A percentile compares a stretch with the other conserved stretches of the same genome.
These are phyloP conservation scores for Abramis brama DNA, from an alignment of 2,113 vertebrate genomes.

Conservation along the genomic window DNA sequence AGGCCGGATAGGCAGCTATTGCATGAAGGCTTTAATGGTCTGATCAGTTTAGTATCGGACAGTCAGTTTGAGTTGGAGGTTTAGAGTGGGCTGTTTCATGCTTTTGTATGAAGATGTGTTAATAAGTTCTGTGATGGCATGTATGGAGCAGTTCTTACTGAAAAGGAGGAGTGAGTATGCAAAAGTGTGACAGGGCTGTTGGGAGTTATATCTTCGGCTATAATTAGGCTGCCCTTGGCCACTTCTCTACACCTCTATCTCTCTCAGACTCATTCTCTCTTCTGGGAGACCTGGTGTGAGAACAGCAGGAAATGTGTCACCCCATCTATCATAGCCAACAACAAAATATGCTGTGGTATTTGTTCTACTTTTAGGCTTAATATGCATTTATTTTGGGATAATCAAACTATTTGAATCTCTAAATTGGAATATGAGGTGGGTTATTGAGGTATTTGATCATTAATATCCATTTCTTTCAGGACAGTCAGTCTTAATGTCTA, in stretches of 20 bases:
- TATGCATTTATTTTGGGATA: neutral
- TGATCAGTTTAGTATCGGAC: neutral
- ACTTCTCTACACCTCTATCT: conserved; percentile 24
- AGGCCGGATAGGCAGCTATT: neutral
- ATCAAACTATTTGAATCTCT: neutral
- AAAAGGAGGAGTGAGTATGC: neutral
- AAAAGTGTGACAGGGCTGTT: conserved; percentile 44
- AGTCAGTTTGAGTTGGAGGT: neutral
- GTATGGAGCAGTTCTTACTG: neutral
- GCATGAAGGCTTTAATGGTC: neutral
- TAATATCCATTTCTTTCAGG: neutral
- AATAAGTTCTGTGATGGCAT: neutral
- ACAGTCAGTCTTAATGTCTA: neutral
- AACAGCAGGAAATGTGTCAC: conserved; percentile 20
- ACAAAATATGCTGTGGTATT: neutral
- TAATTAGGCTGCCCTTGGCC: conserved; percentile 51
- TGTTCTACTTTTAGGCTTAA: neutral
- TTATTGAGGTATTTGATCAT: neutral
- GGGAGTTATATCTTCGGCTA: conserved; percentile 43
- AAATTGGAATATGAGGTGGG: neutral
- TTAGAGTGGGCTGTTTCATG: neutral
- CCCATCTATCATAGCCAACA: neutral
- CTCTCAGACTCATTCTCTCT: conserved; percentile 1
- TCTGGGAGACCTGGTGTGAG: neutral
- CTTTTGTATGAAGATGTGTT: conserved; percentile 11